These are phyloP conservation scores for Aptenodytes patagonicus DNA, from an alignment of 2,113 vertebrate species.

Conservation along the genomic window DNA sequence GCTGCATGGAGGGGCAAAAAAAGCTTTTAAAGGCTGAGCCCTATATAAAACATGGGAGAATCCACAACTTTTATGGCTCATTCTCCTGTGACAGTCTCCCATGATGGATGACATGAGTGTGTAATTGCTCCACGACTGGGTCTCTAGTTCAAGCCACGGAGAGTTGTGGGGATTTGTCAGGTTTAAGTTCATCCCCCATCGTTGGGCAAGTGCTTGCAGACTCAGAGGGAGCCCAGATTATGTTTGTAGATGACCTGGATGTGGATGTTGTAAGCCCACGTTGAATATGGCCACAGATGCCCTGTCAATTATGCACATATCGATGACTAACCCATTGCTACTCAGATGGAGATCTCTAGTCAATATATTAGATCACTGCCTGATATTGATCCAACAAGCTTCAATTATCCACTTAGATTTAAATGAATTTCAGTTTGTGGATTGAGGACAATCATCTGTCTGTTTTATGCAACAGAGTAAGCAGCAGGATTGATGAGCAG, in stretches of 20 bases:
- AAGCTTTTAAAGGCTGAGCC: background rate
- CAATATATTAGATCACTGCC: conserved; percentile 31
- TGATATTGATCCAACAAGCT: conserved; percentile 36
- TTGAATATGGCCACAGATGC: background rate
- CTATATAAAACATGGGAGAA: background rate
- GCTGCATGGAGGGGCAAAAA: background rate
- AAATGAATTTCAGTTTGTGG: background rate
- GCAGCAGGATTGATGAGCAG: background rate
- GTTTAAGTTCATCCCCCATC: background rate
- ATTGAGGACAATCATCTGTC: conserved; percentile 2
- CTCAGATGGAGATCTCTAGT: background rate
- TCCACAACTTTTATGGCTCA: background rate
- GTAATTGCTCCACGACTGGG: background rate
- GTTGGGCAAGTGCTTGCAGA: background rate
- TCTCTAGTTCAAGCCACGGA: background rate
- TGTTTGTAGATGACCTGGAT: background rate
- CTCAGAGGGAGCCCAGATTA: background rate
- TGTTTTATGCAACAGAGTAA: background rate
- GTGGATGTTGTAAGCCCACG: background rate
- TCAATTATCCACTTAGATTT: conserved; percentile 44
- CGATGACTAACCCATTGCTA: conserved; percentile 23
- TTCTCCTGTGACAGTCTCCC: background rate
- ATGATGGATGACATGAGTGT: background rate
- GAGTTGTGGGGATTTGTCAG: background rate
- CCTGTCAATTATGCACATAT: background rate